Percentiles rank a stretch among this genome's conserved stretches.
Conservation (phyloP, 2,888 invertebrate genomes). For the Elegia similella region DNA sequence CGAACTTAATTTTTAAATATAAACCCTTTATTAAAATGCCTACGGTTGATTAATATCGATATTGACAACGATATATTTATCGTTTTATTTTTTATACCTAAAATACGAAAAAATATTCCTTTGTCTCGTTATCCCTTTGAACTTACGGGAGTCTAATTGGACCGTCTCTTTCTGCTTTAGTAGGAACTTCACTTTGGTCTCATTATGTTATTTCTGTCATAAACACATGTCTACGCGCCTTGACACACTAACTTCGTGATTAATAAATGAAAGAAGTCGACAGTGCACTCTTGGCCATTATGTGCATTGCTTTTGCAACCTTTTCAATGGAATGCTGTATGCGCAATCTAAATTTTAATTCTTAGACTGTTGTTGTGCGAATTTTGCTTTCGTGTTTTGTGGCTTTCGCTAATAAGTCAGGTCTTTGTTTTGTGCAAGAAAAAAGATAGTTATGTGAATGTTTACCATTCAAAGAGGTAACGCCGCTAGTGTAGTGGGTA, state of each 20-base stretch:
- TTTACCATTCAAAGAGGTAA: too few species aligned
- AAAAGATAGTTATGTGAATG: too few species aligned
- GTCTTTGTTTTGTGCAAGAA: too few species aligned
- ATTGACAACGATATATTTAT: too few species aligned
- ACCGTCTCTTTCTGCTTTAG: background rate
- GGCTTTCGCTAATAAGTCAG: background rate
- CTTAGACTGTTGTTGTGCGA: conserved; percentile 1
- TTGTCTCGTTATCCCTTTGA: background rate
- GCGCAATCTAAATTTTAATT: conserved; percentile 9
- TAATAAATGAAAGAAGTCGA: conserved; percentile 14
- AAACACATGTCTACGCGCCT: conserved; percentile 6
- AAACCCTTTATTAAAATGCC: too few species aligned
- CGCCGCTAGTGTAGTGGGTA: too few species aligned
- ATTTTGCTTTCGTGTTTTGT: background rate
- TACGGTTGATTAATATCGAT: too few species aligned
- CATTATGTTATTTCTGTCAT: conserved; percentile 7
- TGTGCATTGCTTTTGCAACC: conserved; percentile 2
- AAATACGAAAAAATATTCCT: too few species aligned
- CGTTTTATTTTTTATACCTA: too few species aligned
- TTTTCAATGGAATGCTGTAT: conserved; percentile 8
- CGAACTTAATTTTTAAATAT: too few species aligned
- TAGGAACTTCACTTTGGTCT: conserved; percentile 5
- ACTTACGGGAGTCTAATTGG: background rate
- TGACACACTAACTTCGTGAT: conserved; percentile 5
- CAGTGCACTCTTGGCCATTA: conserved; percentile 4